These are phyloP conservation scores for Notolepis coatsorum DNA, from an alignment of 2,797 vertebrate genomes.

Conservation along the genomic window DNA sequence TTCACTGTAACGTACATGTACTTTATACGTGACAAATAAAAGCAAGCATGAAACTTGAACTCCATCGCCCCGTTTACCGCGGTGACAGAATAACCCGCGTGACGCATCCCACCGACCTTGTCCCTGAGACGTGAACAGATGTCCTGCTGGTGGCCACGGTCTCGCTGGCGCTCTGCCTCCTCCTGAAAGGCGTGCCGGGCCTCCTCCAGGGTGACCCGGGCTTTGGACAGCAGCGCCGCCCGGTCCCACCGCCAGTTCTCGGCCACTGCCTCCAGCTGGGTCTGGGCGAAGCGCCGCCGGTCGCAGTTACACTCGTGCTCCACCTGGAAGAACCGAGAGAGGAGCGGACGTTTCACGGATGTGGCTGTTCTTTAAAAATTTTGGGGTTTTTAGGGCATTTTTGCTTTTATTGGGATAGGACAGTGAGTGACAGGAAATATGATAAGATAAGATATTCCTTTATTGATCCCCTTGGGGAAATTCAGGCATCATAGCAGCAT, in stretches of 20 bases:
- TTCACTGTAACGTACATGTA: too few relatives aligned
- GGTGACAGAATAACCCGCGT: background rate
- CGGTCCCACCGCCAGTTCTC: slow-evolving; percentile 80
- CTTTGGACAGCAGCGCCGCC: slow-evolving; percentile 80
- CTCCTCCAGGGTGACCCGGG: slow-evolving; percentile 80
- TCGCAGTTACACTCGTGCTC: slow-evolving; percentile 83
- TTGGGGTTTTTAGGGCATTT: too few relatives aligned
- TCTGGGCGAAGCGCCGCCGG: slow-evolving; percentile 74
- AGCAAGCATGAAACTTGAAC: too few relatives aligned
- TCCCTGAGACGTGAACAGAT: slow-evolving; percentile 87
- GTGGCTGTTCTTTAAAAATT: too few relatives aligned
- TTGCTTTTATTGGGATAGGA: too few relatives aligned
- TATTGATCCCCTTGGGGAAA: too few relatives aligned
- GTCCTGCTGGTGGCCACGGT: slow-evolving; percentile 85
- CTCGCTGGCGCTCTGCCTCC: slow-evolving; percentile 75
- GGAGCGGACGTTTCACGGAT: too few relatives aligned
- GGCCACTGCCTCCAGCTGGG: slow-evolving; percentile 74
- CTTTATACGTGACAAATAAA: too few relatives aligned
- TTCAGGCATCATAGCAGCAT: too few relatives aligned
- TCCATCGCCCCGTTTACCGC: too few relatives aligned
- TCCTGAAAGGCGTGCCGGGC: slow-evolving; percentile 82
- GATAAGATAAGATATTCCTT: too few relatives aligned
- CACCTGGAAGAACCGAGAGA: slow-evolving; percentile 74
- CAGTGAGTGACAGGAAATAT: too few relatives aligned
- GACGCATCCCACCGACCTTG: slow-evolving; percentile 80